Conservation (phyloP, 1,140 invertebrate species). For the Zaprionus kolodkinae region DNA sequence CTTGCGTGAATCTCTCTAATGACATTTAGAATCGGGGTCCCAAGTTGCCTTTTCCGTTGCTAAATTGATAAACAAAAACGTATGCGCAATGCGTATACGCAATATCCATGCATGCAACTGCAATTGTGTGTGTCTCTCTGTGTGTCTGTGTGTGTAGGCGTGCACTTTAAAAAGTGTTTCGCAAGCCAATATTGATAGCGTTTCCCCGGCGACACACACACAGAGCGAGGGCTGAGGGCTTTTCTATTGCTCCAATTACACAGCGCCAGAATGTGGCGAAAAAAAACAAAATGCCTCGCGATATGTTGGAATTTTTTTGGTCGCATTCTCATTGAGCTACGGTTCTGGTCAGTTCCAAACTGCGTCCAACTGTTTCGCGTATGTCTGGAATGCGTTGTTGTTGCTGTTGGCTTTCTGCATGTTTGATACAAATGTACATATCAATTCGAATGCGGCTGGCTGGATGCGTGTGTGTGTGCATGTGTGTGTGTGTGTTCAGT, state of each 20-base stretch:
- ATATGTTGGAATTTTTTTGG: constrained; percentile 52
- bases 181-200: constrained; percentile 76
- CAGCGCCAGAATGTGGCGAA: constrained; percentile 20
- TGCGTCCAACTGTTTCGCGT: constrained; percentile 20
- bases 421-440: constrained; percentile 37
- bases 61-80: constrained; percentile 74
- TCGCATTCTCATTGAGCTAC: constrained; percentile 11
- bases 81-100: constrained; percentile 6
- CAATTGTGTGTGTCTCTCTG: neutral
- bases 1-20: constrained; percentile 12
- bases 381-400: constrained; percentile 34
- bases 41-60: neutral
- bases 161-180: constrained; percentile 71
- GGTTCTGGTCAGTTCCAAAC: constrained; percentile 7
- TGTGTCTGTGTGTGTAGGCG: constrained; percentile 19
- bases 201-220: constrained; percentile 45
- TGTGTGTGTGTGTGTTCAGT: constrained; percentile 10
- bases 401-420: constrained; percentile 19
- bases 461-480: neutral
- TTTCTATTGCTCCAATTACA: constrained; percentile 75
- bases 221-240: neutral
- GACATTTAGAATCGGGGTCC: neutral
- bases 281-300: constrained; percentile 30
- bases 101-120: constrained; percentile 4
- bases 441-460: constrained; percentile 26